phyloP scores from a whole-genome alignment of 2,888 invertebrate species.

The Tricholauxania praeusta region DNA sequence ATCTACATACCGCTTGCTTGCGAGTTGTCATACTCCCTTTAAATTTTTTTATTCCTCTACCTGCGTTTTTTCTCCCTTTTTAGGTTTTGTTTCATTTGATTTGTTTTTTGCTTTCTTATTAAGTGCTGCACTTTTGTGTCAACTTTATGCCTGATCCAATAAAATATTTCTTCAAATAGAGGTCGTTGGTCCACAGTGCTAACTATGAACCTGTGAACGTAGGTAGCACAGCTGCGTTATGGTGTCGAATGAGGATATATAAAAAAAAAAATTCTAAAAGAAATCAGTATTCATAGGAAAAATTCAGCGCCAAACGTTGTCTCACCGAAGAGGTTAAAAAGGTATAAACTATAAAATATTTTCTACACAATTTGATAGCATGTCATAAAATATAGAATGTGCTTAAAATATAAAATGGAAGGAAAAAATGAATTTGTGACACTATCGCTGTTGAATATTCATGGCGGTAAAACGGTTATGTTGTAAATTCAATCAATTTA shows the following conservation, averaged over 20 bases:
- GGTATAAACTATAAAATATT: slow-evolving; percentile 8
- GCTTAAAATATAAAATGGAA: too few relatives aligned
- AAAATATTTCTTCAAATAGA: slow-evolving; percentile 3
- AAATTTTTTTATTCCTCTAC: too few relatives aligned
- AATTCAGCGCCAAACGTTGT: neutral
- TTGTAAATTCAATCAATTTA: slow-evolving; percentile 15
- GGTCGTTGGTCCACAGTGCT: neutral
- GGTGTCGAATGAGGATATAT: slow-evolving; percentile 6
- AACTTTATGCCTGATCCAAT: slow-evolving; percentile 17
- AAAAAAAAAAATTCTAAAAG: neutral
- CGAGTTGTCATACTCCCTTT: too few relatives aligned
- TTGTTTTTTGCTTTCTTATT: neutral
- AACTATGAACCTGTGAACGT: neutral
- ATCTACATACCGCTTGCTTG: too few relatives aligned
- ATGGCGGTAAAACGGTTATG: slow-evolving; percentile 13
- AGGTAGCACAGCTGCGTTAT: neutral
- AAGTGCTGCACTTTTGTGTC: slow-evolving; percentile 4
- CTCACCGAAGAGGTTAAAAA: too few relatives aligned
- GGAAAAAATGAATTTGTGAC: too few relatives aligned
- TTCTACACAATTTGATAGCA: slow-evolving; percentile 4
- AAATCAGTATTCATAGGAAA: neutral
- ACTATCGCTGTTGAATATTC: slow-evolving; percentile 19
- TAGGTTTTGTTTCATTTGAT: neutral
- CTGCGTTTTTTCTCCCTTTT: too few relatives aligned
- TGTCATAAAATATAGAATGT: neutral